These are phyloP conservation scores for Leucoma salicis DNA, from an alignment of 2,888 invertebrate species.

Conservation along the genomic window DNA sequence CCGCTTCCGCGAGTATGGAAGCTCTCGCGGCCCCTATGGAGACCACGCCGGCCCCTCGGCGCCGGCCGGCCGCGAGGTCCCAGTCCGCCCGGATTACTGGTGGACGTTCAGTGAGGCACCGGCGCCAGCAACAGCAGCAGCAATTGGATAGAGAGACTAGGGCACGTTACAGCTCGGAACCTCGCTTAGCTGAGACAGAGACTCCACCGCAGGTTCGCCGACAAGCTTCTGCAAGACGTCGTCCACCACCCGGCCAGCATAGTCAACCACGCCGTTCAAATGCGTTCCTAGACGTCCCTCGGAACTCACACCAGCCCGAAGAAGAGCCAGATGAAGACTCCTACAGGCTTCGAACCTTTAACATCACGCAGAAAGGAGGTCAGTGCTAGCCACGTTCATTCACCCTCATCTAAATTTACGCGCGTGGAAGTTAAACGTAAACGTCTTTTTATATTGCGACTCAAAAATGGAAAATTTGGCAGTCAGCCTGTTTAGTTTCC, in stretches of 20 bases:
- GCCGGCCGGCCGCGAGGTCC: conserved; percentile 87
- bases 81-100: conserved; percentile 88
- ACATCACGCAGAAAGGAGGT: conserved; percentile 95
- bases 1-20: conserved; percentile 86
- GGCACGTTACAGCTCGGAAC: conserved; percentile 85
- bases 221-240: conserved; percentile 83
- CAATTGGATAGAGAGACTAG: conserved; percentile 78
- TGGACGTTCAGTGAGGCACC: conserved; percentile 80
- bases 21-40: conserved; percentile 80
- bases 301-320: conserved; percentile 60
- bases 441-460: conserved; percentile 59
- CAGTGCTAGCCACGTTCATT: conserved; percentile 71
- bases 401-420: conserved; percentile 64
- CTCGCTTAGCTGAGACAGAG: conserved; percentile 84
- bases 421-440: conserved; percentile 50
- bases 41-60: conserved; percentile 81
- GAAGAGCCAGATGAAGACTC: conserved; percentile 91
- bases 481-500: conserved; percentile 46
- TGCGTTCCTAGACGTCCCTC: conserved; percentile 87
- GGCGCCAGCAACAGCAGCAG: conserved; percentile 71
- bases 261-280: conserved; percentile 84
- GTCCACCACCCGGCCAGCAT: conserved; percentile 73
- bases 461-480: conserved; percentile 62
- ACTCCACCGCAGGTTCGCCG: conserved; percentile 85
- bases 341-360: conserved; percentile 95